These are phyloP conservation scores for Sebastes elongatus DNA, from an alignment of 2,797 vertebrate genomes.

Conservation along the genomic window DNA sequence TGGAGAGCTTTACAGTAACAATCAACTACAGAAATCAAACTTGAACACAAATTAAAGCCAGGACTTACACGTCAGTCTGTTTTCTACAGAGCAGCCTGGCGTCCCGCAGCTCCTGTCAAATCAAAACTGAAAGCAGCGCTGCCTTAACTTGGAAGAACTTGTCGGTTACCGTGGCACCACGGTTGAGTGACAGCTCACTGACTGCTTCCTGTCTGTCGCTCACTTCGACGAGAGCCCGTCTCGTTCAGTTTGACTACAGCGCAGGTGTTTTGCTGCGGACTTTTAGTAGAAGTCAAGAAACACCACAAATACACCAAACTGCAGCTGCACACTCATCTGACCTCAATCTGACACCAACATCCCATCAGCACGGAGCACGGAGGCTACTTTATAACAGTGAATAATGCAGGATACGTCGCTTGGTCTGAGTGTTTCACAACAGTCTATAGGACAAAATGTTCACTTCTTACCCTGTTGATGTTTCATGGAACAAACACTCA, in stretches of 20 bases:
- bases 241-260: not conserved
- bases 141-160: not conserved
- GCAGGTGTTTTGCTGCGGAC: not conserved
- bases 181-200: slow-evolving; percentile 50
- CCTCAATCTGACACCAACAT: not conserved
- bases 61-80: slow-evolving; percentile 18
- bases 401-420: not conserved
- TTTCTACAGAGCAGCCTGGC: not conserved
- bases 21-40: not conserved
- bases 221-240: slow-evolving; percentile 3
- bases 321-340: slow-evolving; percentile 1
- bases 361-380: not conserved
- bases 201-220: slow-evolving; percentile 61
- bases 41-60: not conserved
- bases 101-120: not conserved
- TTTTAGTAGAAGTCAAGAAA: slow-evolving; percentile 14
- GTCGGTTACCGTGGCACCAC: slow-evolving; percentile 15
- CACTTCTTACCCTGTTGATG: slow-evolving; percentile 39
- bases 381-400: not conserved
- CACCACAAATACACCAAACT: not conserved
- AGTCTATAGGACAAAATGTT: slow-evolving; percentile 45
- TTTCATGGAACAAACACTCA: slow-evolving; percentile 33
- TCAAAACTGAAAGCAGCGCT: slow-evolving; percentile 4
- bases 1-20: not conserved
- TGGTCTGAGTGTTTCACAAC: not conserved